These are phyloP conservation scores for Coranthus polyacanthus DNA, from an alignment of 2,797 vertebrate genomes.

Conservation along the genomic window DNA sequence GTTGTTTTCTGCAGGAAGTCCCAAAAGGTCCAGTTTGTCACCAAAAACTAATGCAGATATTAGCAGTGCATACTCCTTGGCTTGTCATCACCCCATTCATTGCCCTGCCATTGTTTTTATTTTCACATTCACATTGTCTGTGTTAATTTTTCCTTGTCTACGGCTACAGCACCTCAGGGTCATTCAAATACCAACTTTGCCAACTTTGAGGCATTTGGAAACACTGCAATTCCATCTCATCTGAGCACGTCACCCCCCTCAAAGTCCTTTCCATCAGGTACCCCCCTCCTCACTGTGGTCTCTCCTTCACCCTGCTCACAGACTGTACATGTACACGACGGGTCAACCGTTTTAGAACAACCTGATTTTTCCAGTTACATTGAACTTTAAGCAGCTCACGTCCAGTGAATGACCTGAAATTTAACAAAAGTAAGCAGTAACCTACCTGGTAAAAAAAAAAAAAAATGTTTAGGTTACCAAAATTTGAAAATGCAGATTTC, in stretches of 20 bases:
- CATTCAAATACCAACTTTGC: slow-evolving; percentile 97
- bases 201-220: slow-evolving; percentile 99
- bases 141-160: slow-evolving; percentile 76
- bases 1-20: slow-evolving; percentile 7
- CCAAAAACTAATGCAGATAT: not conserved
- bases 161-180: slow-evolving; percentile 92
- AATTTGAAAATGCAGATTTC: too few relatives aligned
- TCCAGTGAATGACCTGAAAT: not conserved
- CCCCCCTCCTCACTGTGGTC: slow-evolving; percentile 38
- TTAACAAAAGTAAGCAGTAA: not conserved
- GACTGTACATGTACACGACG: not conserved
- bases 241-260: slow-evolving; percentile 92
- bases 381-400: too few relatives aligned
- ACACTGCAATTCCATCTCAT: slow-evolving; percentile 93
- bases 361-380: too few relatives aligned
- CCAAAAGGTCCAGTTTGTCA: not conserved
- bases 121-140: slow-evolving; percentile 80
- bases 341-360: too few relatives aligned
- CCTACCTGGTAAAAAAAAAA: too few relatives aligned
- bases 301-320: slow-evolving; percentile 22
- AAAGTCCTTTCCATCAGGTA: slow-evolving; percentile 86
- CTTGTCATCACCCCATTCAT: slow-evolving; percentile 41
- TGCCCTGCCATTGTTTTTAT: slow-evolving; percentile 64
- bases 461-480: too few relatives aligned
- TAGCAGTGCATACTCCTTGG: not conserved